Evolutionary conservation across 2,888 invertebrate species (phyloP), one percentile per base, ranked within the genome.

Genomic region (Pharmacophagus antenor): DNA sequence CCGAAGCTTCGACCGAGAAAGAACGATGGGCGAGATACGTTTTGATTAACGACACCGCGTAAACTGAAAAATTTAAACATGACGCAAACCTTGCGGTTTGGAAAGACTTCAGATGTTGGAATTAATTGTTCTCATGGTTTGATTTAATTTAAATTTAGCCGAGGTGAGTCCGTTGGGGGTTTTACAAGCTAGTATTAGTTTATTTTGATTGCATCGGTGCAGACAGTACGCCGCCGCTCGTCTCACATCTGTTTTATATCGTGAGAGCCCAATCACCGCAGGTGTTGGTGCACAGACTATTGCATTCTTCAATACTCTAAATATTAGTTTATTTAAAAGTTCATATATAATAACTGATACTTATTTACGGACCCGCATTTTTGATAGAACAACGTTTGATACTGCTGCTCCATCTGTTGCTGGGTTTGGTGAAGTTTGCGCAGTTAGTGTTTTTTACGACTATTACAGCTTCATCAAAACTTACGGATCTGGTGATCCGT

Each of bases 161-260:
- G 31, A 46, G 21, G 51, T 51, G 44, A 49, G 27, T 27, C 23
- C 52, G 51, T 56, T 51, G 46, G 21, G 48, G 22, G 47, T 56
- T 50, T 51, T 42, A 44, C 50, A 42, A 23, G 31, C 49, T 18
- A 20, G 22, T 42, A n/a, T 18, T 22, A 10, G 57, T 57, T 56
- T 62, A 62, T 62, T 62, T 64, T 50, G 21, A 53, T 49, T 56
- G 31, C 42, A 27, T 22, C 54, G 47, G 44, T 62, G 67, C 63
- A 67, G 69, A 69, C 69, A 63, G 67, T 61, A 25, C 62, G 69
- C 67, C 68, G 68, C 66, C 65, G 46, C 48, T 48, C 23, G 48
- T 15, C 47, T 44, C 27, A n/a, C 20, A 44, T 21, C 22, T 55
- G 51, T 55, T 55, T 46, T 15, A 55, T 46, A 51, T 60, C 51